Evolutionary conservation across 1,140 invertebrate species (phyloP).

Genomic region (Cherax destructor): DNA sequence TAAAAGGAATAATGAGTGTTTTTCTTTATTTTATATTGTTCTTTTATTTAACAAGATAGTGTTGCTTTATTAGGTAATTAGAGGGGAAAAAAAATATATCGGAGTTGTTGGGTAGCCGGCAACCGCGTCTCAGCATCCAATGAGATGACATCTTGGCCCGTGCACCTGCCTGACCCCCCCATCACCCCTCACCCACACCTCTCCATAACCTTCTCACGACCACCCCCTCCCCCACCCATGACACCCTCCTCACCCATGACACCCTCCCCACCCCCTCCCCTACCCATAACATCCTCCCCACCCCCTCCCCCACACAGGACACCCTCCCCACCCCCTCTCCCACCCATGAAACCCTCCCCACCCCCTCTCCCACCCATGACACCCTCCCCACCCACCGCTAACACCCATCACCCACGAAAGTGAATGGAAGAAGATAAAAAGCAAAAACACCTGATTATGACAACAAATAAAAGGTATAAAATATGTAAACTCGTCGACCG

Average conservation of each 20-base stretch:
- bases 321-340: not conserved
- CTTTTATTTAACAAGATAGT: not conserved
- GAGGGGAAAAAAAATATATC: not conserved
- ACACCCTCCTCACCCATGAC: too few species aligned
- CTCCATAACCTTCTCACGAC: not conserved
- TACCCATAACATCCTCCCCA: too few species aligned
- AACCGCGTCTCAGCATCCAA: not conserved
- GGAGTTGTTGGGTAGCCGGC: not conserved
- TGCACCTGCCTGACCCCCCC: not conserved
- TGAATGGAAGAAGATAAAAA: not conserved
- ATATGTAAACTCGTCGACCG: not conserved
- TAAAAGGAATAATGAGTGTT: not conserved
- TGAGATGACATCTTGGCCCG: slow-evolving; percentile 8
- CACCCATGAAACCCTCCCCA: not conserved
- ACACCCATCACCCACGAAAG: not conserved
- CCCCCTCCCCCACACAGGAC: not conserved
- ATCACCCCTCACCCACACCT: not conserved
- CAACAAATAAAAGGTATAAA: not conserved
- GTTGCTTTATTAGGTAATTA: not conserved
- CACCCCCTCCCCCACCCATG: not conserved
- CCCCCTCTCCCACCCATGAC: not conserved
- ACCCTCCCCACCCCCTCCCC: too few species aligned
- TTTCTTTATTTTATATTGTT: not conserved
- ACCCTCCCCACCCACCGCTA: not conserved
- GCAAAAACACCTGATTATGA: not conserved